Evolutionary conservation across 2,797 vertebrate species (phyloP), one percentile per base, ranked within the genome.

Genomic region (Luscinia megarhynchos): DNA sequence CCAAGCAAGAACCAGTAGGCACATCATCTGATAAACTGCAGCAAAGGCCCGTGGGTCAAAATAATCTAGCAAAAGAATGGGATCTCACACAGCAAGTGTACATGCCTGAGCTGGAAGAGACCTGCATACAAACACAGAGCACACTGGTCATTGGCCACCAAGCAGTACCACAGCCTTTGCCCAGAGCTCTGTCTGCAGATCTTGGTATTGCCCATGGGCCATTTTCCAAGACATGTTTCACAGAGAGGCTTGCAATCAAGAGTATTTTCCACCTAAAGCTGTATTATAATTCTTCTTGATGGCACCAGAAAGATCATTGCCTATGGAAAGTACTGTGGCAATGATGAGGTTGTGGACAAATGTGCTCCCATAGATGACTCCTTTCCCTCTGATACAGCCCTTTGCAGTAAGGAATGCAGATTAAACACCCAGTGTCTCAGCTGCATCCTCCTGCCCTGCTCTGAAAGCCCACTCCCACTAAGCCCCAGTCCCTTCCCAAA

Each of bases 11-110:
- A 93, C 24, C 32, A 87, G 89, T 84, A 91, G 93, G 95, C 78
- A 76, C 48, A 96, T 96, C 89, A 97, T 92, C 91, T 96, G 96
- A 95, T 92, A 94, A 93, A 76, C 81, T 90, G 93, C 93, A 94
- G 72, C 50, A 53, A 54, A 77, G 84, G 83, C 86, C 57, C 57
- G 26, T 15, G 34, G 94, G 89, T 91, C 89, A 81, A 74, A 86
- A 86, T 48, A 91, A 69, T 36, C 21, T 57, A 46, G 51, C 23
- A 61, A 67, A 79, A 62, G 18, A 73, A 48, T 2, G 29, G 34
- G 27, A 68, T 58, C 21, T 92, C 58, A 78, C 64, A 23, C 34
- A 91, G 61, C 46, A 67, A 53, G 30, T 73, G 54, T 51, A 51
- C 11, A 2, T 36, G 38, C 30, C n/a, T 53, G 79, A 61, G 15